Evolutionary conservation across 2,113 vertebrate species (phyloP).

Genomic region (Suricata suricatta): DNA sequence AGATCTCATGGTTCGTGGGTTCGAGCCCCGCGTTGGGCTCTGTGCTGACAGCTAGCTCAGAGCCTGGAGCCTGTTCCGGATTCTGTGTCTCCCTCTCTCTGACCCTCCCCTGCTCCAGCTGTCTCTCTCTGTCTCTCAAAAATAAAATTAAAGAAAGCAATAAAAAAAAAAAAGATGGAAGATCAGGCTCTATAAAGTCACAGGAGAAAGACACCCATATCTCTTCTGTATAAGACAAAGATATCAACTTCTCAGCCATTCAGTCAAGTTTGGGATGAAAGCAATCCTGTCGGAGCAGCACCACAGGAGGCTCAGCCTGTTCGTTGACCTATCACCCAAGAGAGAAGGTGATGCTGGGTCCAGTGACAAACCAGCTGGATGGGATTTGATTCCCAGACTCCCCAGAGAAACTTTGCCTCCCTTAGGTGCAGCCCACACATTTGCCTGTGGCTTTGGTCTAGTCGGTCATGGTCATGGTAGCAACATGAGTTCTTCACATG

Average conservation of each 20-base stretch:
- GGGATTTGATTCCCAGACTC: background rate
- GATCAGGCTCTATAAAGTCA: background rate
- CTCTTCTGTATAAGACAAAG: background rate
- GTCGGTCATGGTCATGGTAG: no score
- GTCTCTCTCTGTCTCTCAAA: no score
- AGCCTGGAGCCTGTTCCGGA: no score
- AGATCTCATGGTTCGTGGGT: no score
- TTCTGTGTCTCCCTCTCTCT: no score
- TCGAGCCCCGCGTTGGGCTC: no score
- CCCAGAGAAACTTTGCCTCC: background rate
- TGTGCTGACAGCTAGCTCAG: no score
- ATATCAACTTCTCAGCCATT: background rate
- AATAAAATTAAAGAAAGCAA: no score
- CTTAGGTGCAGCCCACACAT: background rate
- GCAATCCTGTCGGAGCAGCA: background rate
- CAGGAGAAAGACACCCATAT: background rate
- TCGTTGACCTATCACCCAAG: background rate
- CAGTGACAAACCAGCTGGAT: rapidly evolving
- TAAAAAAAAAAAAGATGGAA: background rate
- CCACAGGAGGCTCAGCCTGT: background rate
- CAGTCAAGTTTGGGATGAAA: background rate
- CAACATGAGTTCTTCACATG: background rate
- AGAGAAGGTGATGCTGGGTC: background rate
- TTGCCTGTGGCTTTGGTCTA: background rate
- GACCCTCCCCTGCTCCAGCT: no score